Percentiles rank a stretch among this genome's conserved stretches.
Evolutionary conservation across 2,888 invertebrate genomes (phyloP).

Genomic region (Lypha dubia): DNA sequence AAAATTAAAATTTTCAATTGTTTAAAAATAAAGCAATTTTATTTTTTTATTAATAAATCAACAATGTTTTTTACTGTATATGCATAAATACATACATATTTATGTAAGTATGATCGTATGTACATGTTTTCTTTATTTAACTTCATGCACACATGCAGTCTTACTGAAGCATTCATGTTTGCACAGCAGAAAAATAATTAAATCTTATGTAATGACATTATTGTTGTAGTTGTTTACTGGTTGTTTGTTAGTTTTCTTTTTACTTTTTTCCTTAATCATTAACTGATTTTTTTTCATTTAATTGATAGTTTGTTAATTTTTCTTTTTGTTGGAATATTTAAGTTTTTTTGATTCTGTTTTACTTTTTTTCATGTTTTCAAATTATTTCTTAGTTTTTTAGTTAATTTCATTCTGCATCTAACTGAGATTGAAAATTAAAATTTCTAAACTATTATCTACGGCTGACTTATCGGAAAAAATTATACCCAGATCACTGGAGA

Average conservation of each 20-base stretch:
- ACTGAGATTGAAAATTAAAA: too few relatives aligned
- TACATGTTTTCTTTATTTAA: conserved; percentile 5
- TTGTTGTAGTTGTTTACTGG: not conserved
- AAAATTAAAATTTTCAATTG: conserved; percentile 24
- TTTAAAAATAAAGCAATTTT: conserved; percentile 16
- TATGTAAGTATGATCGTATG: too few relatives aligned
- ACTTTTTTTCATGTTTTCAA: not conserved
- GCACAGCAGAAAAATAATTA: conserved; percentile 14
- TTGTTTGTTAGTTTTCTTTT: not conserved
- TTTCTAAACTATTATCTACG: too few relatives aligned
- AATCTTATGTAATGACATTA: conserved; percentile 35
- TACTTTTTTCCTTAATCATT: not conserved
- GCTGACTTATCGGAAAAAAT: too few relatives aligned
- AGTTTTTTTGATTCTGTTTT: not conserved
- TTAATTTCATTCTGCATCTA: too few relatives aligned
- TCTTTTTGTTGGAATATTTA: conserved; percentile 25
- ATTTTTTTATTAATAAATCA: not conserved
- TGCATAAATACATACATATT: too few relatives aligned
- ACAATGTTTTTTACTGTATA: not conserved
- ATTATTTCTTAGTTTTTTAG: too few relatives aligned
- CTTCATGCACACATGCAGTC: conserved; percentile 43
- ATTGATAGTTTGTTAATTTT: not conserved
- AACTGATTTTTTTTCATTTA: not conserved
- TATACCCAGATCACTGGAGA: too few relatives aligned
- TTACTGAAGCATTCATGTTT: conserved; percentile 51